Conservation (phyloP, 2,113 vertebrate genomes). For the Erythrolamprus reginae region DNA sequence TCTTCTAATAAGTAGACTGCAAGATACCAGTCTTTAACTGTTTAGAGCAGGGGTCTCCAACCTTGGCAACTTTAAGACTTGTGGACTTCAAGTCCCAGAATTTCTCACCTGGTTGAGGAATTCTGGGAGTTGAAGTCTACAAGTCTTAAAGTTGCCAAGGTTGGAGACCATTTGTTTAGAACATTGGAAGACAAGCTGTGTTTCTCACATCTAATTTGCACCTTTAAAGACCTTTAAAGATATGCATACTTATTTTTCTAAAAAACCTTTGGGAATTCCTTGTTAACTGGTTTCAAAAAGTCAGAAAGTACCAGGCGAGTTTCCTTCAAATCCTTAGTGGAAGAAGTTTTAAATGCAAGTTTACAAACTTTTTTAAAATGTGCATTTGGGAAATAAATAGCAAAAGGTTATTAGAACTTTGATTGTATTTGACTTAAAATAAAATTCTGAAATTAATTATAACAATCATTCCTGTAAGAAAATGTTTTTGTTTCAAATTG, state of each 20-base stretch:
- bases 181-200: neutral
- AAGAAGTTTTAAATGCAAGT: neutral
- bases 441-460: neutral
- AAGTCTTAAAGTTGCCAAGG: too few species aligned
- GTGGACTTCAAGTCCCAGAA: too few species aligned
- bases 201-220: neutral
- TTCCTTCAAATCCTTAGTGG: neutral
- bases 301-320: neutral
- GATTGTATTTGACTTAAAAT: neutral
- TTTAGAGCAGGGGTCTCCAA: neutral
- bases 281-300: neutral
- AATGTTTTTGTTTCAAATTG: neutral
- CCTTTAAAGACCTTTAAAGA: neutral
- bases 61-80: too few species aligned
- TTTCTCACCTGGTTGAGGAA: too few species aligned
- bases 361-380: neutral
- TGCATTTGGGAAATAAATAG: neutral
- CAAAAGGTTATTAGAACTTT: neutral
- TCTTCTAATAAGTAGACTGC: neutral
- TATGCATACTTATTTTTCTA: neutral
- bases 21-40: neutral
- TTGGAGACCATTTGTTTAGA: neutral
- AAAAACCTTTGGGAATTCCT: neutral
- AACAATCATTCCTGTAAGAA: neutral
- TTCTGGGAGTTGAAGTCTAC: too few species aligned